A percentile compares a stretch with the other conserved stretches of the same genome.
Evolutionary conservation across 1,140 invertebrate species (phyloP).

Genomic region (Lepidotrigona ventralis): DNA sequence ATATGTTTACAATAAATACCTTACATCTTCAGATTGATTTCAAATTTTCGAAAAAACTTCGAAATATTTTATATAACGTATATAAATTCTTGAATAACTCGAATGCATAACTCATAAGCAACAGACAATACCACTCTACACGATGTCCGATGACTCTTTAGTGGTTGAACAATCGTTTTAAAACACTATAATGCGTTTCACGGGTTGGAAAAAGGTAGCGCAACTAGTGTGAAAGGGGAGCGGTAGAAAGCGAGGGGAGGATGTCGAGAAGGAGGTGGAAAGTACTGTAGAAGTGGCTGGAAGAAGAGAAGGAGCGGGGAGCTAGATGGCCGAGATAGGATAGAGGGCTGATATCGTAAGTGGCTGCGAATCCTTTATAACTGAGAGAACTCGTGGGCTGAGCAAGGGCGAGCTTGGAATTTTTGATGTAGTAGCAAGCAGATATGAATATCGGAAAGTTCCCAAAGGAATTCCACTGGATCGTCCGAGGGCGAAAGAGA

Average conservation of each 20-base stretch:
- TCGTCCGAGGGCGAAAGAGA: conserved; percentile 29
- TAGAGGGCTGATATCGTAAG: conserved; percentile 75
- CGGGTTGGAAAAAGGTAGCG: neutral
- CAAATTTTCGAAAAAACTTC: no score
- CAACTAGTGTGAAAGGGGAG: neutral
- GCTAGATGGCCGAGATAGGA: conserved; percentile 44
- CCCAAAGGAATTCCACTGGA: conserved; percentile 75
- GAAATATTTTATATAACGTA: no score
- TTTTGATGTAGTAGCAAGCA: conserved; percentile 77
- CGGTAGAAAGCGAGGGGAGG: neutral
- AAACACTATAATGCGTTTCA: neutral
- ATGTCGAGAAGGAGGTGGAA: neutral
- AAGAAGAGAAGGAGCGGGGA: conserved; percentile 14
- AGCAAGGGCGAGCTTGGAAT: conserved; percentile 73
- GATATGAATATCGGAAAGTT: conserved; percentile 79
- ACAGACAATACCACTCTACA: neutral
- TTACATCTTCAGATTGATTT: no score
- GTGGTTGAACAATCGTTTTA: neutral
- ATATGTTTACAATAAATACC: no score
- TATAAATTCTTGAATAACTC: no score
- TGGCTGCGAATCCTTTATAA: conserved; percentile 78
- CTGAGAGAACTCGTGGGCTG: conserved; percentile 63
- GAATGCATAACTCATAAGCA: no score
- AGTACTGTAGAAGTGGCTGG: neutral
- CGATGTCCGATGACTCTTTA: neutral